phyloP scores from a whole-genome alignment of 2,113 vertebrate species.

The Nothoprocta perdicaria region DNA sequence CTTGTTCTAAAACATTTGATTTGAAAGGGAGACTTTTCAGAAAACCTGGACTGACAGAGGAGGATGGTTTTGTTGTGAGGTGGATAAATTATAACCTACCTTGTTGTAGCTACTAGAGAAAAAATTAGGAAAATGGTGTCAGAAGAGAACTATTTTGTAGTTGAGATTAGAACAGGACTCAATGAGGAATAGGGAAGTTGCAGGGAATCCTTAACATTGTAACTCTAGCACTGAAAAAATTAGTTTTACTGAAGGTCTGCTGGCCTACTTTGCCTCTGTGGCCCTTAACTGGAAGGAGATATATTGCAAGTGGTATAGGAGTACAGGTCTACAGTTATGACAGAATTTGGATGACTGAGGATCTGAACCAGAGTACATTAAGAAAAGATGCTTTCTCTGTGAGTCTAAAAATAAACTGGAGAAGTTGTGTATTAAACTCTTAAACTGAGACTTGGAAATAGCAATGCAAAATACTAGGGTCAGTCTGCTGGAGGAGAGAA shows the following conservation, averaged over 20 bases:
- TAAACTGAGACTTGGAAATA: background rate
- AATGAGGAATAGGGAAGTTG: background rate
- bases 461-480: background rate
- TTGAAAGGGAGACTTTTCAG: background rate
- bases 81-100: background rate
- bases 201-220: background rate
- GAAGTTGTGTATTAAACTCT: background rate
- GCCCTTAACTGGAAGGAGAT: background rate
- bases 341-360: background rate
- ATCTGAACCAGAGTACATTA: background rate
- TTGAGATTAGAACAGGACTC: background rate
- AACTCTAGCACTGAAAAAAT: background rate
- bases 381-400: background rate
- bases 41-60: background rate
- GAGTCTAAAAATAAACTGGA: background rate
- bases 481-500: background rate
- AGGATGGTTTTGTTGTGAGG: background rate
- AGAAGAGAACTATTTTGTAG: background rate
- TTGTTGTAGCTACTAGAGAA: background rate
- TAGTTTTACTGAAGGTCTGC: background rate
- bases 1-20: background rate
- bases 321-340: background rate
- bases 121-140: background rate
- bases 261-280: background rate
- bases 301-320: background rate